A percentile compares a stretch with the other conserved stretches of the same genome.
Evolutionary conservation across 2,888 invertebrate species (phyloP).

Genomic region (Lottia gigantea): DNA sequence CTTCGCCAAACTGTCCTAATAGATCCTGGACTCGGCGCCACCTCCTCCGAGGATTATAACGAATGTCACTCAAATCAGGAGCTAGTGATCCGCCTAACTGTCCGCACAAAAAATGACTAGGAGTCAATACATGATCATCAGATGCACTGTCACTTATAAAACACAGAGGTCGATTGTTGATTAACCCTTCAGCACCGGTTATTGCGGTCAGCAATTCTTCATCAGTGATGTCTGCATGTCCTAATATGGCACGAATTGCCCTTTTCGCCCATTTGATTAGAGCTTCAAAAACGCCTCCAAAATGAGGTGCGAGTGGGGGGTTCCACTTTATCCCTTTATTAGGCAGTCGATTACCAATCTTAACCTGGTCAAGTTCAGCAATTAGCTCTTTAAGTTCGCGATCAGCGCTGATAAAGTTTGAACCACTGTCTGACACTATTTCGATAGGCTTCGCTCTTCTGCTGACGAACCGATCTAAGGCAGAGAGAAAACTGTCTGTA

Average conservation of each 20-base stretch:
- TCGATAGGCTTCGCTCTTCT: constrained; percentile 18
- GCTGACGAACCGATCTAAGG: constrained; percentile 14
- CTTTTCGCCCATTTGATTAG: constrained; percentile 35
- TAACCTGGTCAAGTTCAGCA: constrained; percentile 21
- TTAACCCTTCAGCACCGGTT: constrained; percentile 32
- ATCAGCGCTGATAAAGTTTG: constrained; percentile 18
- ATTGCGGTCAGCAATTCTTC: constrained; percentile 35
- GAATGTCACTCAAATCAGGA: too few species aligned
- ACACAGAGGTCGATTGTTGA: constrained; percentile 30
- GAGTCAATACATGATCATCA: too few species aligned
- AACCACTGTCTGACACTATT: constrained; percentile 19
- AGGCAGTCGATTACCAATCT: constrained; percentile 17
- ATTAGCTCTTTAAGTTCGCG: constrained; percentile 21
- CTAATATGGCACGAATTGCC: constrained; percentile 33
- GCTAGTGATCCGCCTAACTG: too few species aligned
- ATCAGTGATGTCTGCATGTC: constrained; percentile 30
- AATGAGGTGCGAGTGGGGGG: too few species aligned
- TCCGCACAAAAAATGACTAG: too few species aligned
- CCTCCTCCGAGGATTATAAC: too few species aligned
- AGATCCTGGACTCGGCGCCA: too few species aligned
- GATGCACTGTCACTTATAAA: too few species aligned
- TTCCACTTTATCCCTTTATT: constrained; percentile 28
- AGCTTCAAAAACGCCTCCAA: constrained; percentile 27
- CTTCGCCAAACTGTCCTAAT: too few species aligned
- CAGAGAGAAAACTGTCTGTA: constrained; percentile 20